Evolutionary conservation across 2,797 vertebrate genomes (phyloP).

Genomic region (Rhinogobio ventralis): DNA sequence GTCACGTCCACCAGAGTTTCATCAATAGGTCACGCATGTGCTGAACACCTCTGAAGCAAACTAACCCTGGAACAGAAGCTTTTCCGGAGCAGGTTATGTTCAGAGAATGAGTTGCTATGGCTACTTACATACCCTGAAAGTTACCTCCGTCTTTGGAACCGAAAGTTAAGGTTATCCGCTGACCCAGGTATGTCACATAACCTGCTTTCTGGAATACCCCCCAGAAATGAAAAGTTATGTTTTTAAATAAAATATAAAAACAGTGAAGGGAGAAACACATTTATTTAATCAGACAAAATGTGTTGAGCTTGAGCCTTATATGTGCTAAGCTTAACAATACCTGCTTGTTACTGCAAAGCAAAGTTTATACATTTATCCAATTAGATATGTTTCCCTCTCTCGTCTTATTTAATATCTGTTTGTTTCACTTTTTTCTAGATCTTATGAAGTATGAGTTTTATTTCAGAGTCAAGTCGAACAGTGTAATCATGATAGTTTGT

Average conservation of each 20-base stretch:
- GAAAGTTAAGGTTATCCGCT: too few species aligned
- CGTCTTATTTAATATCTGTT: background rate
- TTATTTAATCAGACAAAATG: background rate
- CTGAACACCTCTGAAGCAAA: too few species aligned
- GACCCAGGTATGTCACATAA: too few species aligned
- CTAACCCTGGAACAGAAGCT: too few species aligned
- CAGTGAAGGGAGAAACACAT: background rate
- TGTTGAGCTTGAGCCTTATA: background rate
- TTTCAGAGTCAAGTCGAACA: background rate
- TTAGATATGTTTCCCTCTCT: background rate
- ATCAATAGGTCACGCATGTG: too few species aligned
- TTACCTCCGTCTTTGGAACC: too few species aligned
- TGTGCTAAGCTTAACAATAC: background rate
- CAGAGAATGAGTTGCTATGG: too few species aligned
- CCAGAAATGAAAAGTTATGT: background rate
- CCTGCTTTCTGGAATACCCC: too few species aligned
- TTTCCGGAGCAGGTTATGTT: too few species aligned
- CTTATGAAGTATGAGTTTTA: background rate
- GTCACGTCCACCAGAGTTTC: too few species aligned
- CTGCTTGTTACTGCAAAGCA: background rate
- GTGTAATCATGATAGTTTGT: slow-evolving; percentile 4
- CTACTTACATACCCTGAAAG: too few species aligned
- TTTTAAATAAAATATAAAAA: background rate
- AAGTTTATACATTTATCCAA: background rate
- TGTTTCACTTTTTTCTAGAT: background rate